phyloP scores from a whole-genome alignment of 2,888 invertebrate genomes.

The Drosophila pullipes region DNA sequence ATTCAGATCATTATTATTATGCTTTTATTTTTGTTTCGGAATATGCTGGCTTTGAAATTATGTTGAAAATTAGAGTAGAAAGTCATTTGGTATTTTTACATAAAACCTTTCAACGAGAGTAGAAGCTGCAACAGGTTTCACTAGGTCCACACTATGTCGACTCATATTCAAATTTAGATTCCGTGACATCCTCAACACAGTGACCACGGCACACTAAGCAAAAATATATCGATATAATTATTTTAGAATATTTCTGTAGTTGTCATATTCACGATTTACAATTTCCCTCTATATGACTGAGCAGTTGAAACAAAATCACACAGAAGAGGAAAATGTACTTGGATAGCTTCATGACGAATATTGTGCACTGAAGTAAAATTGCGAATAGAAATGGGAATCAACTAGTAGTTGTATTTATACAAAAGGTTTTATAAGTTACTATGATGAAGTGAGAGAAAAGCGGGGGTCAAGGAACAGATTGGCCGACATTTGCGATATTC shows the following conservation, averaged over 20 bases:
- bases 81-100: not conserved
- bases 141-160: not conserved
- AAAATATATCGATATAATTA: not conserved
- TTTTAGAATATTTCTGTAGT: not conserved
- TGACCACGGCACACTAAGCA: not conserved
- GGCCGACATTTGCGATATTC: too few relatives aligned
- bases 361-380: not conserved
- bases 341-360: not conserved
- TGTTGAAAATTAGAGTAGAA: too few relatives aligned
- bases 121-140: not conserved
- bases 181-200: not conserved
- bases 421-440: too few relatives aligned
- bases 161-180: not conserved
- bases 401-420: too few relatives aligned
- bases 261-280: not conserved
- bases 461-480: not conserved
- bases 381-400: not conserved
- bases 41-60: not conserved
- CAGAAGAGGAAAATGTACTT: too few relatives aligned
- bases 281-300: not conserved
- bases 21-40: not conserved
- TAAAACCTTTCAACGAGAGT: not conserved
- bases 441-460: too few relatives aligned
- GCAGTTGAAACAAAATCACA: not conserved
- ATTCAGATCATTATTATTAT: not conserved